Percentiles rank a stretch among this genome's conserved stretches.
phyloP scores from a whole-genome alignment of 2,888 invertebrate species.

The Melolontha melolontha region DNA sequence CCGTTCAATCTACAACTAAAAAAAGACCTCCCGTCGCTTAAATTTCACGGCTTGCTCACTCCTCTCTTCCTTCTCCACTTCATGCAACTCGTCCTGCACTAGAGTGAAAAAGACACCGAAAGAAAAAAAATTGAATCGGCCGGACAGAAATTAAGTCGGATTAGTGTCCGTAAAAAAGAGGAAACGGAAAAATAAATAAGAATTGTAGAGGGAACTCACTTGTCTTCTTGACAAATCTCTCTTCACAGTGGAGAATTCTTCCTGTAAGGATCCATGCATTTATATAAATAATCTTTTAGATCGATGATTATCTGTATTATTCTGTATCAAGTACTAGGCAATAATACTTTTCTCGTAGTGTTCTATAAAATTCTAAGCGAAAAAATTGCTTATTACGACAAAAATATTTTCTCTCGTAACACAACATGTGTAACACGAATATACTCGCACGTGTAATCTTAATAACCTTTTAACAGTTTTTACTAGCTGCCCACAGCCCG shows the following conservation, averaged over 20 bases:
- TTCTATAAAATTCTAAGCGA: no score
- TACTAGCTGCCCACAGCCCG: no score
- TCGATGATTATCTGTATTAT: background rate
- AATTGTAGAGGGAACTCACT: constrained; percentile 51
- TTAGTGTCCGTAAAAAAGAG: constrained; percentile 57
- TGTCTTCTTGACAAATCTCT: constrained; percentile 36
- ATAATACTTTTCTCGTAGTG: no score
- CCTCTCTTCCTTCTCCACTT: constrained; percentile 20
- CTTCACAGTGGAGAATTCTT: constrained; percentile 9
- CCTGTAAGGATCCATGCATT: background rate
- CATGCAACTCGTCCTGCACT: background rate
- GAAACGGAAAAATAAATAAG: constrained; percentile 66
- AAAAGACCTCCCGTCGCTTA: constrained; percentile 42
- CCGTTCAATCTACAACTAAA: constrained; percentile 42
- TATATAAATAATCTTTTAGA: background rate
- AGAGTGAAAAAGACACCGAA: constrained; percentile 13
- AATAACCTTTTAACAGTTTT: no score
- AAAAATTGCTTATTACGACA: no score
- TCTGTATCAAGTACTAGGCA: background rate
- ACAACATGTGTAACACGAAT: no score
- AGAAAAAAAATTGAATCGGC: constrained; percentile 24
- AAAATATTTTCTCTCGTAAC: no score
- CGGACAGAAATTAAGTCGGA: constrained; percentile 39
- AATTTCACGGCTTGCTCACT: constrained; percentile 40
- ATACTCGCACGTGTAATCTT: no score